Evolutionary conservation across 2,888 invertebrate genomes (phyloP), one percentile per base, ranked within the genome.

Genomic region (Apotomis turbidana): DNA sequence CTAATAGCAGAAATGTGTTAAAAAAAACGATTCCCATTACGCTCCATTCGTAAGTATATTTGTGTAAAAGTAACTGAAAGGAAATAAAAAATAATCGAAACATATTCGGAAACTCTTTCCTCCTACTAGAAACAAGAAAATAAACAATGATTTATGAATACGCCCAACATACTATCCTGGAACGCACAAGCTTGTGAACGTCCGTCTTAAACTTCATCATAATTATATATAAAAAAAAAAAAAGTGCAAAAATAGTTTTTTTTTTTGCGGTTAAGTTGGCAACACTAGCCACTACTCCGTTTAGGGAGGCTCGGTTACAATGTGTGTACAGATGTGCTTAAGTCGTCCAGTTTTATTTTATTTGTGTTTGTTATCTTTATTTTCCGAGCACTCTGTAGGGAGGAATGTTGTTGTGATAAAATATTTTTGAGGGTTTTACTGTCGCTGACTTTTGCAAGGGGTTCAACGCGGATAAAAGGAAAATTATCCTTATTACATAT

Each of bases 231-330:
- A 2, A 27, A 27, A 27, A 36, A 58, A n/a, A 36, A n/a, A 58
- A 6, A 58, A 57, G 55, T 36, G 57, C 38, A 38, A 9, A 44
- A 44, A 44, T 44, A 44, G 8, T 59, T 5, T 44, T 9, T 5
- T 44, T 9, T 36, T 27, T 59, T 44, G n/a, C 44, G 13, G 38
- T n/a, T 9, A 13, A 44, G 44, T 15, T 57, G 67, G 60, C 44
- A 68, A 68, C 68, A 55, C 54, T 77, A 78, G 61, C 74, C 76
- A 75, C 78, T 77, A 78, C 78, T 77, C 78, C 78, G 77, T 77
- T 82, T 80, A 78, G 75, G 75, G 71, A 38, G 70, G 73, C 70
- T 51, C 27, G 68, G 63, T 54, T 63, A 64, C 74, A 73, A 68
- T 73, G 69, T 74, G 71, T 73, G 74, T 73, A 73, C 71, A 71